Conservation (phyloP, 2,888 invertebrate species). For the Mellilla xanthometata region DNA sequence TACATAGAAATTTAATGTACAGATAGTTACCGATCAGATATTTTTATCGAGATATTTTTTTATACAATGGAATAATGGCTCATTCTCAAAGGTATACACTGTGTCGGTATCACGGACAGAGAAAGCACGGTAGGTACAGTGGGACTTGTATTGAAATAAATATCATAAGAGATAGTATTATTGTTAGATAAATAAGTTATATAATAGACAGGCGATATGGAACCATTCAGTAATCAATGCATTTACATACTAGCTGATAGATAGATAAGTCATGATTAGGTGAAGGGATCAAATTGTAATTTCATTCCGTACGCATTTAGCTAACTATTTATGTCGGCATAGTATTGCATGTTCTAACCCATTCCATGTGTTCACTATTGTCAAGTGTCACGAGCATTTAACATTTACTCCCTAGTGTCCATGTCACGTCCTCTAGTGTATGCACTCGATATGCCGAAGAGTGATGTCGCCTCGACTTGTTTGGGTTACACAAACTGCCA, state of each 20-base stretch:
- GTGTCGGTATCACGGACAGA: slow-evolving; percentile 10
- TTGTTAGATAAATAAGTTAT: slow-evolving; percentile 21
- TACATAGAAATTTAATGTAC: slow-evolving; percentile 65
- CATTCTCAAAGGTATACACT: slow-evolving; percentile 13
- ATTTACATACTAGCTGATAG: slow-evolving; percentile 12
- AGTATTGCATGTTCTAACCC: slow-evolving; percentile 33
- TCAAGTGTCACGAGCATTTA: slow-evolving; percentile 26
- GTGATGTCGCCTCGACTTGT: slow-evolving; percentile 68
- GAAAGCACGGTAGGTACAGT: slow-evolving; percentile 20
- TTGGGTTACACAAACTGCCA: slow-evolving; percentile 10
- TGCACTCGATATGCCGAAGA: slow-evolving; percentile 78
- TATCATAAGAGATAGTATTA: slow-evolving; percentile 28
- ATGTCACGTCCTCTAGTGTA: slow-evolving; percentile 69
- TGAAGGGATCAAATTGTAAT: slow-evolving; percentile 24
- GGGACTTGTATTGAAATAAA: slow-evolving; percentile 21
- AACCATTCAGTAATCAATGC: slow-evolving; percentile 57
- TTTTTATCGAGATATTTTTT: slow-evolving; percentile 76
- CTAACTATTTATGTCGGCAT: slow-evolving; percentile 26
- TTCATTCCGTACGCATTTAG: slow-evolving; percentile 39
- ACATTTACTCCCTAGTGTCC: slow-evolving; percentile 60
- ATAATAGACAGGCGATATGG: slow-evolving; percentile 43
- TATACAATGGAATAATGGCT: slow-evolving; percentile 39
- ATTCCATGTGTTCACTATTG: slow-evolving; percentile 34
- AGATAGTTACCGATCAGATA: slow-evolving; percentile 64
- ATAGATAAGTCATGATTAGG: slow-evolving; percentile 1